phyloP scores from a whole-genome alignment of 2,113 vertebrate genomes.

The Lamprotornis superbus region DNA sequence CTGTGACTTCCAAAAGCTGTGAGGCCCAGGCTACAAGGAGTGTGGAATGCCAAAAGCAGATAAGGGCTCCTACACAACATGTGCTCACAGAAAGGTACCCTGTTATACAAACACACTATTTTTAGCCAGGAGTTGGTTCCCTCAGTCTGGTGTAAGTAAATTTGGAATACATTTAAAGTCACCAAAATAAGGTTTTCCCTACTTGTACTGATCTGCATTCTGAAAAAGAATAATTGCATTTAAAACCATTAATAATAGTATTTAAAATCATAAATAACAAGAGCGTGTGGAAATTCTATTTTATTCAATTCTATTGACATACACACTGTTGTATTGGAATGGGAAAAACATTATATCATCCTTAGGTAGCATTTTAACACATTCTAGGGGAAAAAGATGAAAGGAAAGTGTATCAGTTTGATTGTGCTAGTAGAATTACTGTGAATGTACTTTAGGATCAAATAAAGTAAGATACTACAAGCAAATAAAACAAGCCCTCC shows the following conservation, averaged over 20 bases:
- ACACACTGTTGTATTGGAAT: neutral
- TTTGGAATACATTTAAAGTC: neutral
- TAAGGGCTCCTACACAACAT: neutral
- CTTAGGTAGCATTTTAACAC: neutral
- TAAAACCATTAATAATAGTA: neutral
- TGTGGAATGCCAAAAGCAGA: neutral
- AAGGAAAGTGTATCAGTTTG: neutral
- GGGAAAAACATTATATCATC: neutral
- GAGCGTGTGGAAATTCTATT: neutral
- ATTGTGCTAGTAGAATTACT: neutral
- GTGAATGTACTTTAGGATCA: neutral
- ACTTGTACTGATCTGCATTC: neutral
- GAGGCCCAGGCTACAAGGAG: neutral
- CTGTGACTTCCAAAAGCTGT: neutral
- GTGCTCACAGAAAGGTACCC: neutral
- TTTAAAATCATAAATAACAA: neutral
- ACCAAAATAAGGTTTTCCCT: neutral
- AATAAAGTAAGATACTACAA: neutral
- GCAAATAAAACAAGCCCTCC: neutral
- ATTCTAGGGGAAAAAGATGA: neutral
- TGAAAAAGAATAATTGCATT: neutral
- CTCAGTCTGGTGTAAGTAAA: neutral
- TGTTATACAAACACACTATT: neutral
- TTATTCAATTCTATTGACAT: neutral
- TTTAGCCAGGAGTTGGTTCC: neutral